Conservation (phyloP, 2,888 invertebrate genomes). For the Geophilus truncorum region DNA sequence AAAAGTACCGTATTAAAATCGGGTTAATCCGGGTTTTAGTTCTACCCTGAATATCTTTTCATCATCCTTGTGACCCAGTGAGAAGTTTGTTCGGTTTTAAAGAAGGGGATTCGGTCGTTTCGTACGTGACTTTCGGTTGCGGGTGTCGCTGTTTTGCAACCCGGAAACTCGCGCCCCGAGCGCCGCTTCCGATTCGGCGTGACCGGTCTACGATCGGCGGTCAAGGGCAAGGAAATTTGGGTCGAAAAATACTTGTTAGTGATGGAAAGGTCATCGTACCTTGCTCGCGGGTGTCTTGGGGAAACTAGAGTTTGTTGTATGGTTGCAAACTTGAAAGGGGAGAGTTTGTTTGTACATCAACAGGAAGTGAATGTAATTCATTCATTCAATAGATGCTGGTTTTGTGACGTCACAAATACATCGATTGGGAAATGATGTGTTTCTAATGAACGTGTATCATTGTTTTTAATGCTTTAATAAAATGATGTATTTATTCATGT, state of each 20-base stretch:
- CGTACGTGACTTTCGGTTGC: neutral
- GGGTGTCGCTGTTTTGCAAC: neutral
- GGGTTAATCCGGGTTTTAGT: no score
- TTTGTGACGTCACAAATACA: no score
- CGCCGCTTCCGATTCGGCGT: neutral
- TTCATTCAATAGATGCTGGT: no score
- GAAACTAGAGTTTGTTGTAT: neutral
- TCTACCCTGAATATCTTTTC: no score
- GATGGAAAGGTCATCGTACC: neutral
- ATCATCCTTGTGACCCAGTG: no score
- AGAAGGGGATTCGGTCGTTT: no score
- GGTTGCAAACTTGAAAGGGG: neutral
- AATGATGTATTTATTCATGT: no score
- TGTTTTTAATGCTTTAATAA: no score
- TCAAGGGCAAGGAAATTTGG: neutral
- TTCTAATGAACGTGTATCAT: no score
- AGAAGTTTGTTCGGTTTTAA: no score
- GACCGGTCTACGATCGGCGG: neutral
- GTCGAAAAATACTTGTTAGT: neutral
- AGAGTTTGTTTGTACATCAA: neutral
- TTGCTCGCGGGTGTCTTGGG: neutral
- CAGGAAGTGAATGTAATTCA: neutral
- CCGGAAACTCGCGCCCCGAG: neutral
- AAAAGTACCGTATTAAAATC: no score
- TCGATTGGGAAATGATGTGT: no score